These are phyloP conservation scores for Trissolcus basalis DNA, from an alignment of 1,140 invertebrate species.

Conservation along the genomic window DNA sequence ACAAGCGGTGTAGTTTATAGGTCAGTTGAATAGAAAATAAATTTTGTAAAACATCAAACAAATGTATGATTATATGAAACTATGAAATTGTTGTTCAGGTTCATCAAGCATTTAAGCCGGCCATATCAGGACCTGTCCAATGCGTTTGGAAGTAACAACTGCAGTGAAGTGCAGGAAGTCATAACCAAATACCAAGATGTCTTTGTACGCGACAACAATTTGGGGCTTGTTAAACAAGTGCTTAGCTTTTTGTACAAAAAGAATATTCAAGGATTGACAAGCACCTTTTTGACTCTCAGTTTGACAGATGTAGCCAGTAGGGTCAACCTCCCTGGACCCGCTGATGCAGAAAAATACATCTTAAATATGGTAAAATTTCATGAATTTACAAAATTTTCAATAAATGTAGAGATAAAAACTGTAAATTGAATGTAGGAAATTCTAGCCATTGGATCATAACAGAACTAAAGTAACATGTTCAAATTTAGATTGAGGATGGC, in stretches of 20 bases:
- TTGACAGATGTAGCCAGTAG: conserved; percentile 94
- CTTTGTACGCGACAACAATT: conserved; percentile 90
- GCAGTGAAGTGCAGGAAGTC: conserved; percentile 81
- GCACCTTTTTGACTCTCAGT: conserved; percentile 97
- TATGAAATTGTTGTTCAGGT: conserved; percentile 74
- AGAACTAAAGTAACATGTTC: conserved; percentile 13
- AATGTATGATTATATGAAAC: too few relatives aligned
- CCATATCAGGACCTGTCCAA: conserved; percentile 94
- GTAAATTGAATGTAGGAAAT: too few relatives aligned
- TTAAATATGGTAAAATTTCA: conserved; percentile 87
- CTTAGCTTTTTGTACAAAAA: conserved; percentile 93
- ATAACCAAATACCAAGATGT: conserved; percentile 88
- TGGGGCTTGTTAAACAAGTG: conserved; percentile 90
- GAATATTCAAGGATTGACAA: conserved; percentile 97
- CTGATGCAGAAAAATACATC: conserved; percentile 95
- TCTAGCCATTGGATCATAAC: too few relatives aligned
- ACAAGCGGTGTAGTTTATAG: conserved; percentile 88
- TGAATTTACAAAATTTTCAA: background rate
- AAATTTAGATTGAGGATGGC: conserved; percentile 95
- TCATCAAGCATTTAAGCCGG: conserved; percentile 92
- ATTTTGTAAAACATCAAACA: too few relatives aligned
- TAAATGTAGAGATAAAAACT: too few relatives aligned
- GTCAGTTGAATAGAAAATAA: conserved; percentile 61
- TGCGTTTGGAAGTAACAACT: conserved; percentile 86
- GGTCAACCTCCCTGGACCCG: conserved; percentile 88